Percentiles rank a stretch among this genome's conserved stretches.
Conservation (phyloP, 2,888 invertebrate species). For the Drosophila diplacantha region DNA sequence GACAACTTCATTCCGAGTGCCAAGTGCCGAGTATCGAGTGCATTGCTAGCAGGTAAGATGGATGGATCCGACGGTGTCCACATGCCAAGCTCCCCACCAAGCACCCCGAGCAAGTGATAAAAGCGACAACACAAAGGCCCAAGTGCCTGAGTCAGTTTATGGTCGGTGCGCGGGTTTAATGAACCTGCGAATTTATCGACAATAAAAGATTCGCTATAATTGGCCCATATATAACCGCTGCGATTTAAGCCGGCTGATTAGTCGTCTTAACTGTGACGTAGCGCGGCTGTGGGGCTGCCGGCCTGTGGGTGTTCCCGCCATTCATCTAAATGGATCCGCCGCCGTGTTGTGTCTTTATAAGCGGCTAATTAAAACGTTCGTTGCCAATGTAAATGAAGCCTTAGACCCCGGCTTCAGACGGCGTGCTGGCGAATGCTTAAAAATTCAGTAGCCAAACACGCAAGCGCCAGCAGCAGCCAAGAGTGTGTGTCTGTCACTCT, state of each 20-base stretch:
- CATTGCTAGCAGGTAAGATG: slow-evolving; percentile 10
- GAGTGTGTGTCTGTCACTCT: slow-evolving; percentile 12
- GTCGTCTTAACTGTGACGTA: slow-evolving; percentile 49
- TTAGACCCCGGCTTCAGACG: slow-evolving; percentile 33
- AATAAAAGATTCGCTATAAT: slow-evolving; percentile 60
- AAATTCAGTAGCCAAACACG: slow-evolving; percentile 56
- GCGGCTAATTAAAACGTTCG: slow-evolving; percentile 66
- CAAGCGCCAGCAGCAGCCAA: slow-evolving; percentile 41
- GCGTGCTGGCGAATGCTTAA: slow-evolving; percentile 38
- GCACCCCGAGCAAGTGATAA: slow-evolving; percentile 18
- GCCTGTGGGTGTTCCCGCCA: slow-evolving; percentile 61
- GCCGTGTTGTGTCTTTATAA: slow-evolving; percentile 31
- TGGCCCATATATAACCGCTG: slow-evolving; percentile 45
- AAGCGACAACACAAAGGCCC: slow-evolving; percentile 22
- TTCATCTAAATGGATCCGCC: slow-evolving; percentile 41
- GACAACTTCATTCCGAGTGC: slow-evolving; percentile 55
- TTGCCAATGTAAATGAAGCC: slow-evolving; percentile 56
- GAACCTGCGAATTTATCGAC: slow-evolving; percentile 64
- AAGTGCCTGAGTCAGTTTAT: slow-evolving; percentile 40
- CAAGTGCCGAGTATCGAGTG: slow-evolving; percentile 40
- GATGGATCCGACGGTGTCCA: slow-evolving; percentile 42
- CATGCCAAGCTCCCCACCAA: slow-evolving; percentile 44
- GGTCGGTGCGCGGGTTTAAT: slow-evolving; percentile 55
- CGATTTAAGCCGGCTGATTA: slow-evolving; percentile 28
- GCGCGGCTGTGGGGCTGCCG: not conserved